Base-by-base conservation (phyloP, 2,888 invertebrate species). In the Caenorhabditis wallacei region DNA sequence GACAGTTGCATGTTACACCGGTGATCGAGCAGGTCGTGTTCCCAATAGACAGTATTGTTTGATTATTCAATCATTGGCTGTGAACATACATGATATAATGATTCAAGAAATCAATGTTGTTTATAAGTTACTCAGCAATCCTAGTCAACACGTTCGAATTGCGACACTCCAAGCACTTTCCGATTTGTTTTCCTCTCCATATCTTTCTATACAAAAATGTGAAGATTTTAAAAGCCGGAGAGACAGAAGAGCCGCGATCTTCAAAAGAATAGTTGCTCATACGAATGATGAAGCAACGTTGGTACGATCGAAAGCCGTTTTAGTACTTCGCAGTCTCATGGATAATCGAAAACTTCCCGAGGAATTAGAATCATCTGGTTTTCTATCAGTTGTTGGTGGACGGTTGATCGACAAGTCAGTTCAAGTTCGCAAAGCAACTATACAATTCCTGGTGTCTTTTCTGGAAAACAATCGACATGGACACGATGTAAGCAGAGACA, bases 341-440 rank as follows among this genome's bases (percentile, higher is more conserved):
- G 80, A 82, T 22, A 48, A 54, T 18, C 11, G 61, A 0, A 22
- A 53, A 2, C 76, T 88, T 20, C 86, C 88, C 13, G 37, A 46
- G 1, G 78, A 84, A 2, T 26, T 79, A 11, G 51, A 80, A 10
- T 30, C 63, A 11, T 53, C 10, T 11, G 83, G 84, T 37, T 68
- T 88, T 20, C 40, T 88, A 13, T 51, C 75, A 8, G 0, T 70
- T 13, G 26, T 81, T n/a, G 86, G 82, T 2, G 37, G 66, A 11
- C 63, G 85, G 3, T 22, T 87, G n/a, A 30, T 53, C 11, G 85
- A 87, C 35, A 85, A 84, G 37, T 82, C 82, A 20, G 95, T 95
- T 7, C 94, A 94, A 72, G 97, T 97, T 0, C 94, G 97, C 37
- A 97, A 96, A 93, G 94, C 95, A 83, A 96, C 97, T 2, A 94